Conservation (phyloP, 2,888 invertebrate genomes). For the Megaustenia siamemsis region DNA sequence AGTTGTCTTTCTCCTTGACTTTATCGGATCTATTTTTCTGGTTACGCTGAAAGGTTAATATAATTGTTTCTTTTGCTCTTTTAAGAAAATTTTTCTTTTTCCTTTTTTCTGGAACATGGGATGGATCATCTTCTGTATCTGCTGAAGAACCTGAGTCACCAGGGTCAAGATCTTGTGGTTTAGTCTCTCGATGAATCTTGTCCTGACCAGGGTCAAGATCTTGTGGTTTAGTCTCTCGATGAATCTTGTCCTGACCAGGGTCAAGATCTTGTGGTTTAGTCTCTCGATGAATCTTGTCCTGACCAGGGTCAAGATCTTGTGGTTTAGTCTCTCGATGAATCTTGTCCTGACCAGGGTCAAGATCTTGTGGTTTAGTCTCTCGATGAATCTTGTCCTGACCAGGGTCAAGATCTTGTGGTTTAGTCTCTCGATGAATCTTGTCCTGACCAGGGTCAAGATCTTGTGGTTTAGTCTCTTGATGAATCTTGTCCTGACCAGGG, state of each 20-base stretch:
- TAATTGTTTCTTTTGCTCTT: slow-evolving; percentile 65
- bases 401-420: neutral
- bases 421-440: neutral
- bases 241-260: neutral
- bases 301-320: neutral
- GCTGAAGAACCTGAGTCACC: slow-evolving; percentile 43
- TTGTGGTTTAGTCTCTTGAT: neutral
- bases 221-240: neutral
- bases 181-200: neutral
- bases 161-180: neutral
- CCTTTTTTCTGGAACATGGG: slow-evolving; percentile 50
- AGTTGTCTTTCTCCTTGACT: slow-evolving; percentile 46
- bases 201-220: slow-evolving; percentile 3
- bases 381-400: neutral
- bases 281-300: neutral
- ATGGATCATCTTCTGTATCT: slow-evolving; percentile 53
- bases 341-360: neutral
- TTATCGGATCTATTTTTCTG: slow-evolving; percentile 45
- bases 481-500: neutral
- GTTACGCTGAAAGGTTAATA: slow-evolving; percentile 59
- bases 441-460: neutral
- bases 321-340: neutral
- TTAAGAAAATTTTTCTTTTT: slow-evolving; percentile 71
- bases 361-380: neutral
- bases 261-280: neutral